A percentile compares a stretch with the other conserved stretches of the same genome.
phyloP scores from a whole-genome alignment of 35 echinoderm and acorn worm genomes.

The Hemicentrotus pulcherrimus region DNA sequence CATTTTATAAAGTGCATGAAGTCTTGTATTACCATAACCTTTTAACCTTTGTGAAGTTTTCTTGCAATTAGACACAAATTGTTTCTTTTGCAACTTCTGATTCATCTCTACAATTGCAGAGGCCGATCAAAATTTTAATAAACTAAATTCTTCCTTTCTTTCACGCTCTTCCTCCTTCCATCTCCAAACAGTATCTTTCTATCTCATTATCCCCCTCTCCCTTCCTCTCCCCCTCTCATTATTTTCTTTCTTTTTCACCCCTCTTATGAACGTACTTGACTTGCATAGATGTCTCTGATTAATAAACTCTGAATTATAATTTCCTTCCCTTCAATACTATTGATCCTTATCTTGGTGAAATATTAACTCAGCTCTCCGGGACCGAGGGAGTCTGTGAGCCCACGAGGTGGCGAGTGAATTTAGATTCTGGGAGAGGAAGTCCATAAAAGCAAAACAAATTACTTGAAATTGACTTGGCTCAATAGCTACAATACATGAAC shows the following conservation, averaged over 20 bases:
- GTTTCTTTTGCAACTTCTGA: too few relatives aligned
- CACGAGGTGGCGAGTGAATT: conserved; percentile 15
- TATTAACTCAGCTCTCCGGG: not conserved
- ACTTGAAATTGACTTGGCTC: conserved; percentile 1
- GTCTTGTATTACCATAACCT: too few relatives aligned
- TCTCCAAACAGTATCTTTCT: not conserved
- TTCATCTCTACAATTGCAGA: too few relatives aligned
- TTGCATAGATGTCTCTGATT: conserved; percentile 18
- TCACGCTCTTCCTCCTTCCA: not conserved
- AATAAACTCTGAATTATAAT: conserved; percentile 20
- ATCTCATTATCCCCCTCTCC: not conserved
- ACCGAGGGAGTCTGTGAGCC: not conserved
- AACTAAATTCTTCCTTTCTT: not conserved
- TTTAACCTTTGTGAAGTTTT: too few relatives aligned
- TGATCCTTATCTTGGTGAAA: conserved; percentile 18
- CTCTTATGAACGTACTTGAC: conserved; percentile 15
- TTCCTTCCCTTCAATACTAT: conserved; percentile 18
- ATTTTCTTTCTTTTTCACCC: not conserved
- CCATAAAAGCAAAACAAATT: conserved; percentile 4
- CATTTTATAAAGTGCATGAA: too few relatives aligned
- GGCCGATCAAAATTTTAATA: not conserved
- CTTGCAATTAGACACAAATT: too few relatives aligned
- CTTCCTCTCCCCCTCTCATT: not conserved
- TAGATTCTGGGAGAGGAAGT: not conserved
- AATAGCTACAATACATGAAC: not conserved